These are phyloP conservation scores for Xenotilapia caudafasciata DNA, from an alignment of 2,113 vertebrate genomes.

Conservation along the genomic window DNA sequence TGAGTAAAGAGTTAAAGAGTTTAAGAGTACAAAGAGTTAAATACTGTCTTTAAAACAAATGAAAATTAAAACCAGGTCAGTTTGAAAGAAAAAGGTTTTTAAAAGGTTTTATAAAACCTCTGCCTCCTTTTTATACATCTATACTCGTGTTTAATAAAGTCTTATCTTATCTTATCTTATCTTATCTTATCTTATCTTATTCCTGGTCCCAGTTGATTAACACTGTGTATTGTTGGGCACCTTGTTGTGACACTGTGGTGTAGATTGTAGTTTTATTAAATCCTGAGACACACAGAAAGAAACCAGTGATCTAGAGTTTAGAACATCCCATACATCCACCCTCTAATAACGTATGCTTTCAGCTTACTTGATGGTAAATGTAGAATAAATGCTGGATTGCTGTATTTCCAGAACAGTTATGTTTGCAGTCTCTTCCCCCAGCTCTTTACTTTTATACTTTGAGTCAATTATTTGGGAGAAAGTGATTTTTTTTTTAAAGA, in stretches of 20 bases:
- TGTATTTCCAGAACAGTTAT: neutral
- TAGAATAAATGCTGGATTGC: rapidly evolving
- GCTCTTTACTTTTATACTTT: rapidly evolving
- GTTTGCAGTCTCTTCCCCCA: neutral
- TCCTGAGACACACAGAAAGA: neutral
- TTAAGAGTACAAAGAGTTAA: too few species aligned
- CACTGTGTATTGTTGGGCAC: neutral
- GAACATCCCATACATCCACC: neutral
- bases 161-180: too few species aligned
- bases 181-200: too few species aligned
- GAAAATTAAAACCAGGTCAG: too few species aligned
- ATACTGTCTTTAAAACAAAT: too few species aligned
- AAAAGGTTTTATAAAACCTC: too few species aligned
- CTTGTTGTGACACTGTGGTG: neutral
- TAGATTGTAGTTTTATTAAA: neutral
- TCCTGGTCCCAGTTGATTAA: too few species aligned
- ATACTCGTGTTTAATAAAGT: too few species aligned
- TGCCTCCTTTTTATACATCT: too few species aligned
- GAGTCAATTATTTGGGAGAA: neutral
- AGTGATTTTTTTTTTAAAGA: neutral
- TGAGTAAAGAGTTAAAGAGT: too few species aligned
- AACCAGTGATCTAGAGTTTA: neutral
- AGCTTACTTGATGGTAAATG: neutral
- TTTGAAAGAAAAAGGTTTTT: too few species aligned
- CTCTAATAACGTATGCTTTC: rapidly evolving